phyloP scores from a whole-genome alignment of 2,888 invertebrate species.

The Dryococelus australis region DNA sequence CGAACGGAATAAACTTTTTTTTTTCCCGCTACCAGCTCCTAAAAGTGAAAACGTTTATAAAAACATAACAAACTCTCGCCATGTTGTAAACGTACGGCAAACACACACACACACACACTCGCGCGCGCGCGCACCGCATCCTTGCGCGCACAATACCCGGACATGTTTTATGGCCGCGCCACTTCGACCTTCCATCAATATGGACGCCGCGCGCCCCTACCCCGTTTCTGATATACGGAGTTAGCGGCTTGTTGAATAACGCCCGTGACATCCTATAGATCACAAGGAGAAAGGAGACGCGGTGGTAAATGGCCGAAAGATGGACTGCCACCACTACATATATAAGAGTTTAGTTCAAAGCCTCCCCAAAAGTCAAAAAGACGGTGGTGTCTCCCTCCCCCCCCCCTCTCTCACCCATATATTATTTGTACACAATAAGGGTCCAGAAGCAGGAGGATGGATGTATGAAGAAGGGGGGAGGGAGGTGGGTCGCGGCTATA shows the following conservation, averaged over 20 bases:
- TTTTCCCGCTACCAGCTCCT: no score
- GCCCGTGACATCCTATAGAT: conserved; percentile 19
- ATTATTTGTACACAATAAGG: conserved; percentile 37
- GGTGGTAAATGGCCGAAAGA: conserved; percentile 41
- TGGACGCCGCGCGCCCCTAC: no score
- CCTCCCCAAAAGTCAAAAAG: conserved; percentile 27
- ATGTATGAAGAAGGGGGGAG: neutral
- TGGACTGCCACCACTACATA: conserved; percentile 36
- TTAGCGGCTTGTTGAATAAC: neutral
- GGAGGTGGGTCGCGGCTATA: neutral
- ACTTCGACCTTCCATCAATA: no score
- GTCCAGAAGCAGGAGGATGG: neutral
- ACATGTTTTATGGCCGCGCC: no score
- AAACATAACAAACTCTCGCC: no score
- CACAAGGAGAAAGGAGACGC: conserved; percentile 19
- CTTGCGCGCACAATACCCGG: no score
- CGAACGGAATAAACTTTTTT: no score
- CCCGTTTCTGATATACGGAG: neutral
- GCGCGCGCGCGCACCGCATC: no score
- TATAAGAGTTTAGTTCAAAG: conserved; percentile 30
- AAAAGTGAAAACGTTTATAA: no score
- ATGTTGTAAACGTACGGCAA: no score
- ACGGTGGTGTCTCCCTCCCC: neutral
- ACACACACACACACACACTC: no score
- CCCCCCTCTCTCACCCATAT: conserved; percentile 27